Conservation (phyloP, 2,113 vertebrate genomes). For the Columbina picui region DNA sequence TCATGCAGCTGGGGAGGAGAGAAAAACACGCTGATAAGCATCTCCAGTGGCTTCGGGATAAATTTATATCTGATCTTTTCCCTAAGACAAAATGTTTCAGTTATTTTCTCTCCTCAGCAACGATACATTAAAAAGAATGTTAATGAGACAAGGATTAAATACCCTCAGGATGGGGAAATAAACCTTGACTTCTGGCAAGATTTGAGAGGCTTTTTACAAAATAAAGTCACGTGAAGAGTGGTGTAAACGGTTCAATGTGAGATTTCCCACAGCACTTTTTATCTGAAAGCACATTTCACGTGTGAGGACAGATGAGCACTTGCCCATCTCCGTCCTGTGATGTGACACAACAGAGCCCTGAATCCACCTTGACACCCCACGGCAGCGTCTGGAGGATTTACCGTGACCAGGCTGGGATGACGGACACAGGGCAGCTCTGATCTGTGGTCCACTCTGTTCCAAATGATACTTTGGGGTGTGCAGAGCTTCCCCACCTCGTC, state of each 20-base stretch:
- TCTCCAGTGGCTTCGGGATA: constrained; percentile 40
- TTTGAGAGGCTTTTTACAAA: constrained; percentile 15
- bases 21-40: constrained; percentile 39
- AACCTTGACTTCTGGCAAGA: constrained; percentile 48
- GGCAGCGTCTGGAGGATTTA: too few relatives aligned
- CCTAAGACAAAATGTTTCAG: neutral
- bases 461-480: accelerated
- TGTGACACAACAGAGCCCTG: neutral
- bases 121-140: constrained; percentile 24
- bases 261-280: constrained; percentile 37
- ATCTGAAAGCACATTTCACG: neutral
- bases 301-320: accelerated
- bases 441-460: neutral
- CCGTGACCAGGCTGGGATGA: too few relatives aligned
- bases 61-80: constrained; percentile 22
- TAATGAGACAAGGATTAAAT: constrained; percentile 29
- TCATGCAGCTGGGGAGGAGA: neutral
- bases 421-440: neutral
- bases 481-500: neutral
- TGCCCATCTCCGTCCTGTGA: neutral
- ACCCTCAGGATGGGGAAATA: constrained; percentile 41
- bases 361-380: neutral
- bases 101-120: constrained; percentile 16
- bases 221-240: neutral
- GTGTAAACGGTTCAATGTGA: neutral